Base-by-base conservation (phyloP, 2,888 invertebrate genomes). In the Cephus pulcher region DNA sequence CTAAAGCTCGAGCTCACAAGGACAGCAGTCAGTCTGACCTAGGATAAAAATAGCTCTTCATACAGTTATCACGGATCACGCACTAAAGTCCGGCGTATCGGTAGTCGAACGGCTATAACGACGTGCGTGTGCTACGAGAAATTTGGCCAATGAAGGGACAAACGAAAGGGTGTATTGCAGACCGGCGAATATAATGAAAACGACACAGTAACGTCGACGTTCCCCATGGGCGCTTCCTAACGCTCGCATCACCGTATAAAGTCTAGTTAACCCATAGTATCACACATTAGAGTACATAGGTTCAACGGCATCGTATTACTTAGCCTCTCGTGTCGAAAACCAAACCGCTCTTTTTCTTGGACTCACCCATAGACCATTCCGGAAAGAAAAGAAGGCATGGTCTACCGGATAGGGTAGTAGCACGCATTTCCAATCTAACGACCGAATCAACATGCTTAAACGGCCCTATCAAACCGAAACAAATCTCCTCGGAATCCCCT, bases 131-230 rank as follows among this genome's bases (percentile, higher is more conserved):
- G 88, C 84, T 84, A 85, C 76, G 80, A 85, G 85, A 89, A 90
- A 91, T 91, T 91, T 91, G 89, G 91, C 91, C 90, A 91, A 91
- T 91, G 85, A 85, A 86, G 81, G 77, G 77, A 81, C 73, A 34
- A 74, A 34, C 78, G 82, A 82, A 84, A 84, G 84, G 84, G 84
- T 83, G 82, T 79, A 73, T 15, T 37, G 23, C 73, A 56, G 76
- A 73, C 79, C 79, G 76, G 74, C 23, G 15, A n/a, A 34, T 33
- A 71, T n/a, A 71, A 71, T 71, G 71, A 71, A 71, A 71, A 11
- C 34, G 33, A 56, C 15, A 56, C 56, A 56, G 56, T 56, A 56
- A 56, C 23, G 9, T 9, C 56, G 23, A 56, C 56, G 23, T 23
- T 56, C 56, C 23, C 23, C 56, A 56, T 56, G 56, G 23, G 23